Conservation (phyloP, 2,797 vertebrate species). For the Otolemur crassicaudatus region DNA sequence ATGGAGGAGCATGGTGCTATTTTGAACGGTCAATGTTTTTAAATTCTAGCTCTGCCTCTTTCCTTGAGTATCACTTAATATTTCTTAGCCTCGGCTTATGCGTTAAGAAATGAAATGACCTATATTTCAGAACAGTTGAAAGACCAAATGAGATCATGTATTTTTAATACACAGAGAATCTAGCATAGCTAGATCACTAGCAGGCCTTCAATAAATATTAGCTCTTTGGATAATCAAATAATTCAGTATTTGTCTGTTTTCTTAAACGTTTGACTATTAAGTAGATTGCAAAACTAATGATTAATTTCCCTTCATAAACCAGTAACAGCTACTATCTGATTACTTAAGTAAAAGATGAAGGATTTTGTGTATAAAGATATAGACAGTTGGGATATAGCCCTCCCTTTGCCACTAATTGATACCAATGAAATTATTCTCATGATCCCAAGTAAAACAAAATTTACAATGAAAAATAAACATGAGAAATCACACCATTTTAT, state of each 20-base stretch:
- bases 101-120: not conserved
- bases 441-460: conserved; percentile 32
- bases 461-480: conserved; percentile 31
- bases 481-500: conserved; percentile 17
- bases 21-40: not conserved
- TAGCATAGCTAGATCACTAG: not conserved
- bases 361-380: not conserved
- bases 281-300: not conserved
- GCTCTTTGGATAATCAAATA: conserved; percentile 31
- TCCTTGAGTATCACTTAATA: not conserved
- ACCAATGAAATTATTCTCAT: conserved; percentile 22
- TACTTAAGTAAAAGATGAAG: not conserved
- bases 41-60: not conserved
- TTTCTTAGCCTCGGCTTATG: not conserved
- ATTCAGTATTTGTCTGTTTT: conserved; percentile 18
- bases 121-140: not conserved
- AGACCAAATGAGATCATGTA: not conserved
- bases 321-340: not conserved
- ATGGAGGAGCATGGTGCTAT: not conserved
- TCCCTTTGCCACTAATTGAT: not conserved
- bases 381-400: not conserved
- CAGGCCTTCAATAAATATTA: conserved; percentile 4
- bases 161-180: not conserved
- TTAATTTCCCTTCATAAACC: conserved; percentile 56
- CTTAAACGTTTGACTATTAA: not conserved